Evolutionary conservation across 2,888 invertebrate species (phyloP).

Genomic region (Acrobasis consociella): DNA sequence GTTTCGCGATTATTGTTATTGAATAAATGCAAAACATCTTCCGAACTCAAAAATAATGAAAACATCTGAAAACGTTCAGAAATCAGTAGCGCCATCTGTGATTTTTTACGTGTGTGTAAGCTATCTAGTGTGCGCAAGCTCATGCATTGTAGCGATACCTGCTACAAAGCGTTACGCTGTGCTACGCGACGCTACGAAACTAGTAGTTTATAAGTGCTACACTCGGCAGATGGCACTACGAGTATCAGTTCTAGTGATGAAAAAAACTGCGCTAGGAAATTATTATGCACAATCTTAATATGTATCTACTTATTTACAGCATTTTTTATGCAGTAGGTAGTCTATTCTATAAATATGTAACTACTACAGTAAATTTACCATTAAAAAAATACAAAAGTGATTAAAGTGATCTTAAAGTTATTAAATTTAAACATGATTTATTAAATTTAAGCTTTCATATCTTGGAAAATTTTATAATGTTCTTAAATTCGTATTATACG

Average conservation of each 20-base stretch:
- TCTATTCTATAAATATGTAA: too few relatives aligned
- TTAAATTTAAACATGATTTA: neutral
- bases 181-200: constrained; percentile 5
- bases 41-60: too few relatives aligned
- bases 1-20: too few relatives aligned
- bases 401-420: too few relatives aligned
- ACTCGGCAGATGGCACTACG: constrained; percentile 12
- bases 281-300: too few relatives aligned
- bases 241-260: neutral
- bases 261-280: too few relatives aligned
- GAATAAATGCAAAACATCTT: too few relatives aligned
- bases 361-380: too few relatives aligned
- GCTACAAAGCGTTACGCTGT: constrained; percentile 4
- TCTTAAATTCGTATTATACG: too few relatives aligned
- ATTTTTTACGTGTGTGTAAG: neutral
- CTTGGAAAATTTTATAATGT: constrained; percentile 21
- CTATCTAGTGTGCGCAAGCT: neutral
- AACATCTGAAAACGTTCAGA: neutral
- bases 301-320: too few relatives aligned
- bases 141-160: neutral
- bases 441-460: neutral
- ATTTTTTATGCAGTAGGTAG: too few relatives aligned
- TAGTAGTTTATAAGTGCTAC: neutral
- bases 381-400: too few relatives aligned
- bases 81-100: constrained; percentile 13